A percentile compares a stretch with the other conserved stretches of the same genome.
phyloP scores from a whole-genome alignment of 1,140 invertebrate species.

The Microplitis mediator region DNA sequence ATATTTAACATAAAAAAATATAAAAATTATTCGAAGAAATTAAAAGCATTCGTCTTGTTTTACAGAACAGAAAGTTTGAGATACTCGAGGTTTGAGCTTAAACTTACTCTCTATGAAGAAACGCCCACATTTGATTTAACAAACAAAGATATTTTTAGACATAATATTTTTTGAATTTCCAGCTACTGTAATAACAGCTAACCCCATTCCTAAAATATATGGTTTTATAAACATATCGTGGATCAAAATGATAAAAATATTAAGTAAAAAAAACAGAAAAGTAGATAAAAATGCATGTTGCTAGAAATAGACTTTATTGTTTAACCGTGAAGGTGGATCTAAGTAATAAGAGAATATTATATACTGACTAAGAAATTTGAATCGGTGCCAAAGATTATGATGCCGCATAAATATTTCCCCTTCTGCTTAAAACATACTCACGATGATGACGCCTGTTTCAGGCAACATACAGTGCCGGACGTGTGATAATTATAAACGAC shows the following conservation, averaged over 20 bases:
- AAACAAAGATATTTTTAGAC: too few relatives aligned
- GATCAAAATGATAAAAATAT: too few relatives aligned
- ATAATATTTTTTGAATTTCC: background rate
- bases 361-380: background rate
- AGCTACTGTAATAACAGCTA: background rate
- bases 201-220: too few relatives aligned
- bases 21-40: background rate
- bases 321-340: background rate
- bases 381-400: slow-evolving; percentile 28
- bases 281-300: background rate
- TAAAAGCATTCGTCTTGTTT: background rate
- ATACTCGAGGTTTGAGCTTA: too few relatives aligned
- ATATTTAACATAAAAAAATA: background rate
- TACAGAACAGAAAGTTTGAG: too few relatives aligned
- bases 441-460: slow-evolving; percentile 21
- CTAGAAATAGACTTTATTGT: too few relatives aligned
- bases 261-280: too few relatives aligned
- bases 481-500: slow-evolving; percentile 31
- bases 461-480: slow-evolving; percentile 1
- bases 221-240: too few relatives aligned
- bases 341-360: background rate
- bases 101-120: too few relatives aligned
- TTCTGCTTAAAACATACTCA: background rate
- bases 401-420: slow-evolving; percentile 8
- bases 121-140: too few relatives aligned